These are phyloP conservation scores for Lithophane ornitopus DNA, from an alignment of 2,888 invertebrate species.

Conservation along the genomic window DNA sequence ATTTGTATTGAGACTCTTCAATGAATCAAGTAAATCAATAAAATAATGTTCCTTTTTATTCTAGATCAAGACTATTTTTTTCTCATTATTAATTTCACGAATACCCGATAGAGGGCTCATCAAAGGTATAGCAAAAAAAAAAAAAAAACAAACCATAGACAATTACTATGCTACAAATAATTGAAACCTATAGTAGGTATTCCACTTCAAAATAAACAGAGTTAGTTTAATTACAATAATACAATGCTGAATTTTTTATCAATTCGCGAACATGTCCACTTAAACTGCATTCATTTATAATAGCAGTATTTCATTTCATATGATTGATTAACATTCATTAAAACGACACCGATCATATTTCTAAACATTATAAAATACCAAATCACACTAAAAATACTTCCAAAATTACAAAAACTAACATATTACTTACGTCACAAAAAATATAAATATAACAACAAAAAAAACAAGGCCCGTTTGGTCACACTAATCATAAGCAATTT, in stretches of 20 bases:
- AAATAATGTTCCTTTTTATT: background rate
- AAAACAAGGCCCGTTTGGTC: slow-evolving; percentile 73
- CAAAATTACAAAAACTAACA: slow-evolving; percentile 68
- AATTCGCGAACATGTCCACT: background rate
- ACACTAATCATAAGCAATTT: slow-evolving; percentile 85
- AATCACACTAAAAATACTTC: slow-evolving; percentile 57
- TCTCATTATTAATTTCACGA: background rate
- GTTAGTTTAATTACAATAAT: background rate
- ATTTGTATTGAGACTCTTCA: background rate
- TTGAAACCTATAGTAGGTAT: background rate
- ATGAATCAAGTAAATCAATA: too few species aligned
- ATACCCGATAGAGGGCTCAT: background rate
- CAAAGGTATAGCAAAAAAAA: background rate
- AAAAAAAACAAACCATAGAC: background rate
- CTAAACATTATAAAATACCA: slow-evolving; percentile 50
- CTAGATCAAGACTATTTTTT: background rate
- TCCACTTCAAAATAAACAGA: background rate
- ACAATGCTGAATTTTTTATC: background rate
- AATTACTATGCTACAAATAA: background rate
- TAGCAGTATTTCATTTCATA: background rate
- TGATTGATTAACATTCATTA: slow-evolving; percentile 32
- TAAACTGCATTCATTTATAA: background rate
- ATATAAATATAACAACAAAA: slow-evolving; percentile 57
- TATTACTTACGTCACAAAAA: slow-evolving; percentile 65
- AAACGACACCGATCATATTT: slow-evolving; percentile 32